A percentile compares a stretch with the other conserved stretches of the same genome.
Evolutionary conservation across 2,797 vertebrate genomes (phyloP).

Genomic region (Hydrophis major): DNA sequence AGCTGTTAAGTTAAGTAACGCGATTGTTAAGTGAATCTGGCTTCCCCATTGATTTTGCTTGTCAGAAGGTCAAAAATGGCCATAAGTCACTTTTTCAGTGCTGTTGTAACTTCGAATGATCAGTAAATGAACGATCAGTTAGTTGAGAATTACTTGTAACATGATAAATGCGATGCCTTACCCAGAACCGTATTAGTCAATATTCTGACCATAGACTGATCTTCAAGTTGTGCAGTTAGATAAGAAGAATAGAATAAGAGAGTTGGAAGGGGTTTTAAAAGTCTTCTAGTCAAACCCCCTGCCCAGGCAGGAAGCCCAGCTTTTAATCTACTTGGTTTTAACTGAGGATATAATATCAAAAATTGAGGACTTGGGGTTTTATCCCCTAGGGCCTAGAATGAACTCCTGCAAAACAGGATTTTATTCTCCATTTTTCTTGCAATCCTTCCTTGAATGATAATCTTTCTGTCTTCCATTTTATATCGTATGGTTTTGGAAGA

Average conservation of each 20-base stretch:
- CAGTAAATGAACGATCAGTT: background rate
- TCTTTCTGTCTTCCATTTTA: background rate
- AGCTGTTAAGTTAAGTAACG: too few species aligned
- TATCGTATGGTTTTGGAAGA: background rate
- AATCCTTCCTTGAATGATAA: background rate
- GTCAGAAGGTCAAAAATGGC: too few species aligned
- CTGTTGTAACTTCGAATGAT: too few species aligned
- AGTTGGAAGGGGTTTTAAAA: too few species aligned
- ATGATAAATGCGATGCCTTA: background rate
- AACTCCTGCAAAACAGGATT: background rate
- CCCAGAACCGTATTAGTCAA: background rate
- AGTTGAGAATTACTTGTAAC: background rate
- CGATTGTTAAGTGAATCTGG: too few species aligned
- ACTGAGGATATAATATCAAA: background rate
- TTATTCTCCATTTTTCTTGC: background rate
- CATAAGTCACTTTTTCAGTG: too few species aligned
- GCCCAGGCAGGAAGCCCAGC: background rate
- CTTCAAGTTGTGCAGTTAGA: background rate
- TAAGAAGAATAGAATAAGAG: too few species aligned
- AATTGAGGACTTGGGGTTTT: background rate
- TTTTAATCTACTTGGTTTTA: background rate
- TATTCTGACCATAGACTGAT: background rate
- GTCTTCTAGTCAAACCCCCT: too few species aligned
- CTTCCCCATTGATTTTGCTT: too few species aligned
- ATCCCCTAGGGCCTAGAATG: background rate